Conservation (phyloP, 2,797 vertebrate genomes). For the Cryptoblepharus egeriae region DNA sequence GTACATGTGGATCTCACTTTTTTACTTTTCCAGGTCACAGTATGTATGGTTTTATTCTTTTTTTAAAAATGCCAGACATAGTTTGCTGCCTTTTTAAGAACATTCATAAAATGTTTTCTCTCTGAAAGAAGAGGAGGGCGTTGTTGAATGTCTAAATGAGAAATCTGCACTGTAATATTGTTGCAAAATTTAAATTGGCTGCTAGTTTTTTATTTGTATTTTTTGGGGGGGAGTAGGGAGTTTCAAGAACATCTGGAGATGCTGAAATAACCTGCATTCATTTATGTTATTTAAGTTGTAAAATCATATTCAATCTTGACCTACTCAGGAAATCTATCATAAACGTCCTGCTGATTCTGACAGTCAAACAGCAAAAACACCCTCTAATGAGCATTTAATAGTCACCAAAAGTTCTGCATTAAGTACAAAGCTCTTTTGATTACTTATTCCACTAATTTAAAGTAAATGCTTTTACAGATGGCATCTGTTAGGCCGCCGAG, state of each 20-base stretch:
- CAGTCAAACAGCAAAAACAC: slow-evolving; percentile 86
- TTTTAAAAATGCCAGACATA: neutral
- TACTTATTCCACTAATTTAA: slow-evolving; percentile 89
- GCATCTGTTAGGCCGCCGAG: slow-evolving; percentile 83
- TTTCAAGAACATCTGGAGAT: slow-evolving; percentile 83
- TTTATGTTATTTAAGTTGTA: slow-evolving; percentile 85
- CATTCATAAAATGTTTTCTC: neutral
- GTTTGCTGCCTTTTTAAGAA: neutral
- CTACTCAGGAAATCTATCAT: slow-evolving; percentile 86
- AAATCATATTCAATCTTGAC: slow-evolving; percentile 88
- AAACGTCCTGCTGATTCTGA: slow-evolving; percentile 86
- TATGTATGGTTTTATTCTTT: neutral
- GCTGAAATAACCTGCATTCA: slow-evolving; percentile 84
- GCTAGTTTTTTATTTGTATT: slow-evolving; percentile 62
- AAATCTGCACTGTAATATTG: slow-evolving; percentile 66
- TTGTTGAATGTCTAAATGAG: slow-evolving; percentile 58
- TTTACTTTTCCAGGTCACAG: neutral
- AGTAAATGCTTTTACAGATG: slow-evolving; percentile 89
- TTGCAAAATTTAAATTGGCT: slow-evolving; percentile 76
- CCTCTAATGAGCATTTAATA: slow-evolving; percentile 88
- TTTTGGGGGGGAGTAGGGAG: slow-evolving; percentile 65
- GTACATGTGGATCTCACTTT: neutral
- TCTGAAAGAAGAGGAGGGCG: slow-evolving; percentile 20
- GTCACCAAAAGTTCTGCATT: slow-evolving; percentile 88
- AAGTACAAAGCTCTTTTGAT: slow-evolving; percentile 89